These are phyloP conservation scores for Eupelmus urozonus DNA, from an alignment of 2,888 invertebrate genomes.

Conservation along the genomic window DNA sequence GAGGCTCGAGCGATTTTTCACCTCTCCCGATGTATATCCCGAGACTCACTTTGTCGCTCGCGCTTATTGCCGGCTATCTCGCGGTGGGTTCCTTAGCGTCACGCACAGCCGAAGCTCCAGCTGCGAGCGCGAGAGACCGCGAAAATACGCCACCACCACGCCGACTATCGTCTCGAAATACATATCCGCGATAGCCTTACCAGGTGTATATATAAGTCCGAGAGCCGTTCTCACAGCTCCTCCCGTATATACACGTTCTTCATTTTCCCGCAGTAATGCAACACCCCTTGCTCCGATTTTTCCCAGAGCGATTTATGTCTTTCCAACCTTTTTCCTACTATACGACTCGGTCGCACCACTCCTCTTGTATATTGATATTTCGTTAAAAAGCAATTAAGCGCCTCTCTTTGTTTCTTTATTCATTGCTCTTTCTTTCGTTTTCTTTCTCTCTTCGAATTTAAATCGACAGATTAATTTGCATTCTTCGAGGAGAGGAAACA, in stretches of 20 bases:
- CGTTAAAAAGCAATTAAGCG: no score
- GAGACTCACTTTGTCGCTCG: slow-evolving; percentile 22
- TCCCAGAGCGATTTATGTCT: slow-evolving; percentile 1
- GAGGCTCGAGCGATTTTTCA: slow-evolving; percentile 47
- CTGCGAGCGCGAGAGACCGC: slow-evolving; percentile 23
- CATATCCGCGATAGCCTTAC: slow-evolving; percentile 38
- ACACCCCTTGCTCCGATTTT: slow-evolving; percentile 14
- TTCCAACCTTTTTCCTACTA: not conserved
- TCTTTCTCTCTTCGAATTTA: no score
- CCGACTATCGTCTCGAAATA: slow-evolving; percentile 36
- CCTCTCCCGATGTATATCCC: slow-evolving; percentile 30
- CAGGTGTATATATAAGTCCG: no score
- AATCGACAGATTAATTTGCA: no score
- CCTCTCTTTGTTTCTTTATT: no score
- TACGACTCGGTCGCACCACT: no score
- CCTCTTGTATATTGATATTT: no score
- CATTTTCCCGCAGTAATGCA: slow-evolving; percentile 34
- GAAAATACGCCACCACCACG: slow-evolving; percentile 34
- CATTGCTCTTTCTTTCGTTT: no score
- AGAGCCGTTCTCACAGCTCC: slow-evolving; percentile 26
- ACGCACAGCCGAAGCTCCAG: no score
- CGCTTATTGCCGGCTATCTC: slow-evolving; percentile 25
- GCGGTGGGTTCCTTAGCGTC: no score
- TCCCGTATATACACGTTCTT: not conserved
- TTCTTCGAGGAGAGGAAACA: no score